phyloP scores from a whole-genome alignment of 1,140 invertebrate species.

The Drosophila teissieri region DNA sequence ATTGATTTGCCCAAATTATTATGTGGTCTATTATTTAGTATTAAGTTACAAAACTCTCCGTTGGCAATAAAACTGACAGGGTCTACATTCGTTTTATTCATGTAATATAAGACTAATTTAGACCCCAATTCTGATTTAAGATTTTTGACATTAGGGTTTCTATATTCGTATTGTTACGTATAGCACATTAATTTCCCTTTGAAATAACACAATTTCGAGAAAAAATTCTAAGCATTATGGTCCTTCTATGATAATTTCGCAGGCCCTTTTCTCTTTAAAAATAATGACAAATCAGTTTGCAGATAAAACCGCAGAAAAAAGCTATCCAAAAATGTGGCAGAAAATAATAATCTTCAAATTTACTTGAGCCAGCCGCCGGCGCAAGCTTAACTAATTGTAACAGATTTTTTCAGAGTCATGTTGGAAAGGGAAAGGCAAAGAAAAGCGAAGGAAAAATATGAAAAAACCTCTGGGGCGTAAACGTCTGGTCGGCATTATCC shows the following conservation, averaged over 20 bases:
- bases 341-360: slow-evolving; percentile 56
- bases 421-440: slow-evolving; percentile 17
- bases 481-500: slow-evolving; percentile 73
- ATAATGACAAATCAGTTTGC: slow-evolving; percentile 84
- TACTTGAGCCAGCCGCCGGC: slow-evolving; percentile 55
- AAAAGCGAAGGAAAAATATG: slow-evolving; percentile 43
- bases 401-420: slow-evolving; percentile 80
- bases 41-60: slow-evolving; percentile 2
- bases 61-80: too few species aligned
- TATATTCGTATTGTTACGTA: not conserved
- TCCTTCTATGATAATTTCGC: slow-evolving; percentile 49
- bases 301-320: slow-evolving; percentile 62
- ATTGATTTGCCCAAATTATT: slow-evolving; percentile 33
- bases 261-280: slow-evolving; percentile 59
- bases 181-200: not conserved
- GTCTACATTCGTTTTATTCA: too few species aligned
- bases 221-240: slow-evolving; percentile 45
- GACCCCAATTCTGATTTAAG: too few species aligned
- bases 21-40: not conserved
- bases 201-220: not conserved
- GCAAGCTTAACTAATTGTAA: slow-evolving; percentile 80
- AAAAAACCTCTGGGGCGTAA: slow-evolving; percentile 61
- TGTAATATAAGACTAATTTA: too few species aligned
- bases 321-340: slow-evolving; percentile 26
- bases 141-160: too few species aligned